Conservation (phyloP, 2,888 invertebrate genomes). For the Drosophila lacicola region DNA sequence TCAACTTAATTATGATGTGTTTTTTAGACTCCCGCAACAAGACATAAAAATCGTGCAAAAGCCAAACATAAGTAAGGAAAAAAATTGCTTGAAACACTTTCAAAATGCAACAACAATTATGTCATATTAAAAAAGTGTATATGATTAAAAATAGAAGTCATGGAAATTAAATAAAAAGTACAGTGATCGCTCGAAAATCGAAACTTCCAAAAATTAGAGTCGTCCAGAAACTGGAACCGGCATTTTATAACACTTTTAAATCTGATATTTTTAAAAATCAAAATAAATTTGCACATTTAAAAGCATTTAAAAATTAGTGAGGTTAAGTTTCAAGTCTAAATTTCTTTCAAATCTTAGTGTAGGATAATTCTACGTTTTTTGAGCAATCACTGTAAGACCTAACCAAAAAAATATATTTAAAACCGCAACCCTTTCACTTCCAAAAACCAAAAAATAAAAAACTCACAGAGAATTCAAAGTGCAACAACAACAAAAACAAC, state of each 20-base stretch:
- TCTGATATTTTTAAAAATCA: no score
- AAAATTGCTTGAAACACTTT: conserved; percentile 58
- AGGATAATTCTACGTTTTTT: background rate
- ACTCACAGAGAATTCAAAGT: conserved; percentile 61
- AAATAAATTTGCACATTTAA: no score
- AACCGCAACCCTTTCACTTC: conserved; percentile 78
- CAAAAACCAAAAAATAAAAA: conserved; percentile 30
- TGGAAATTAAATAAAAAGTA: conserved; percentile 20
- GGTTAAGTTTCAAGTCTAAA: background rate
- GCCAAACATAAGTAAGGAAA: conserved; percentile 20
- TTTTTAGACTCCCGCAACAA: conserved; percentile 38
- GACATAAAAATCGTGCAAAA: conserved; percentile 42
- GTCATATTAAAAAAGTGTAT: conserved; percentile 11
- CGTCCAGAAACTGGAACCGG: no score
- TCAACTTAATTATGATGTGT: conserved; percentile 41
- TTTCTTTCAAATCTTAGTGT: background rate
- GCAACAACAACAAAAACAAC: conserved; percentile 35
- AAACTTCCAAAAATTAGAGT: background rate
- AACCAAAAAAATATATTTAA: conserved; percentile 34
- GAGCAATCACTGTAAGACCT: background rate
- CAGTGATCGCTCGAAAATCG: conserved; percentile 11
- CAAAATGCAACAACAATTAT: conserved; percentile 53
- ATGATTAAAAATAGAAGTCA: conserved; percentile 20
- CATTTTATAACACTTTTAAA: no score
- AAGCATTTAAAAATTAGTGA: no score